These are phyloP conservation scores for Hylaeus anthracinus DNA, from an alignment of 1,140 invertebrate genomes.

Conservation along the genomic window DNA sequence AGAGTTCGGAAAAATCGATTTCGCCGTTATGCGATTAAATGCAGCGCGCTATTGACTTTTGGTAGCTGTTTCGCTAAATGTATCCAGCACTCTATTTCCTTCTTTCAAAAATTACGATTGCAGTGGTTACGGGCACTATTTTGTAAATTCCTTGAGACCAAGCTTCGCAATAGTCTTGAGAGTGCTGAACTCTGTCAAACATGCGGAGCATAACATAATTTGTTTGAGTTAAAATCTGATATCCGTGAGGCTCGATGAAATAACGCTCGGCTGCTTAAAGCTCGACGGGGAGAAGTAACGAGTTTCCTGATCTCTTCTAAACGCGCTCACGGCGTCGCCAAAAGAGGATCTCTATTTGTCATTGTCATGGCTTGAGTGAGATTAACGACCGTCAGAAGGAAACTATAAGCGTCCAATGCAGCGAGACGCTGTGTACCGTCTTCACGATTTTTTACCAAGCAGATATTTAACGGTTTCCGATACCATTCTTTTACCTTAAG, in stretches of 20 bases:
- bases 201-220: neutral
- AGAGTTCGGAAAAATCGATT: neutral
- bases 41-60: no score
- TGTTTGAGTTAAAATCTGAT: neutral
- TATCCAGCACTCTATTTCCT: no score
- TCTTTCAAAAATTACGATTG: no score
- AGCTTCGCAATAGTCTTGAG: neutral
- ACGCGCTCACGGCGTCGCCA: slow-evolving; percentile 22
- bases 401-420: slow-evolving; percentile 23
- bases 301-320: slow-evolving; percentile 18
- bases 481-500: neutral
- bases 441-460: neutral
- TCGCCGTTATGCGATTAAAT: no score
- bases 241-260: neutral
- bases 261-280: neutral
- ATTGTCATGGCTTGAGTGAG: slow-evolving; percentile 46
- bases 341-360: slow-evolving; percentile 47
- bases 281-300: slow-evolving; percentile 5
- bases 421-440: neutral
- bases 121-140: no score
- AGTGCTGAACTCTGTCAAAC: neutral
- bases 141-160: no score
- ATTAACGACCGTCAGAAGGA: slow-evolving; percentile 41
- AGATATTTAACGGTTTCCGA: slow-evolving; percentile 33
- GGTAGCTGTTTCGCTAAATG: no score